Base-by-base conservation (phyloP, 2,888 invertebrate species). In the Phasia obesa region DNA sequence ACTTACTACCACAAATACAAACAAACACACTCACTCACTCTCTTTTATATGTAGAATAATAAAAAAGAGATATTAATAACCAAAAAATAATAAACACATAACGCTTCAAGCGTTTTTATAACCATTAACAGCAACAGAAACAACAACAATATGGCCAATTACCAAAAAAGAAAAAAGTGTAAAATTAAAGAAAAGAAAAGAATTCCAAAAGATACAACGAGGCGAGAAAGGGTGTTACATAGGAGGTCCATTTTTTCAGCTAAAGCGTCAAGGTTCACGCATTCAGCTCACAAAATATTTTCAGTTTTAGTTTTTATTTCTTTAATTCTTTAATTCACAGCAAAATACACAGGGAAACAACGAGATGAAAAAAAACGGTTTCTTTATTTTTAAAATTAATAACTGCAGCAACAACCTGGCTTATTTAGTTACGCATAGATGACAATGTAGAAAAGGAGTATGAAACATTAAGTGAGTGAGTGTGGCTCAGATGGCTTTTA, bases 351-450 rank as follows among this genome's bases (percentile, higher is more conserved):
- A 53, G 78, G 74, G 42, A 79, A 75, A 74, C 42, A 60, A 75
- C 31, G 21, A 51, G 31, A 11, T 47, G 73, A 49, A 44, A 60
- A 38, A 51, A 51, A 62, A 38, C 65, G 49, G 17, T 60, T 83
- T 75, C 44, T 67, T 64, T 78, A 15, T 53, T 38, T 73, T 71
- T 38, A 65, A 31, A 73, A 49, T 67, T 71, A 83, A 65, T 55
- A 83, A 76, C 75, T 79, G 83, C 79, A 67, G 71, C 60, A 57
- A 38, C 47, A 62, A 69, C 62, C 87, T 88, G 89, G 87, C 88
- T 89, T 88, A 88, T 90, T 90, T 90, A 90, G 90, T 90, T 90
- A 90, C 90, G 90, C 90, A 90, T 88, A 89, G 90, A 90, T 90
- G 90, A 90, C 90, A 90, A 88, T 87, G 90, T 90, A 89, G 87